phyloP scores from a whole-genome alignment of 2,113 vertebrate species.

The Elgaria multicarinata region DNA sequence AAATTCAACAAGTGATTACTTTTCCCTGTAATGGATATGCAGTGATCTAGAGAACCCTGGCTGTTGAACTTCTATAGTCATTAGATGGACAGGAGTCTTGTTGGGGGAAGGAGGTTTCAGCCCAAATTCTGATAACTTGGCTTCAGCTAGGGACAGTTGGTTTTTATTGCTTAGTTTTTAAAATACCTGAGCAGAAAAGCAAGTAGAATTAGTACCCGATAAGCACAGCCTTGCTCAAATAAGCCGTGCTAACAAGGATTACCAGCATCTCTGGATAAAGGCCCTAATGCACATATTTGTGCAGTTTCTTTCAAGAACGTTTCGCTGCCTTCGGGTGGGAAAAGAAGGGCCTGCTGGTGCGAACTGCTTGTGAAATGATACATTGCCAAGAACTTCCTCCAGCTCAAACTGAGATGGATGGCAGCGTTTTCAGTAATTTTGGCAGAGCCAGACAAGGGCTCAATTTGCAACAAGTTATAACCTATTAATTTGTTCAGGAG shows the following conservation, averaged over 20 bases:
- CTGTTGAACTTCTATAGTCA: neutral
- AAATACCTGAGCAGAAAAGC: constrained; percentile 20
- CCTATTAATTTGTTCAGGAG: constrained; percentile 2
- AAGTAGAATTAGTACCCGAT: neutral
- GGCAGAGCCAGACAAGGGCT: neutral
- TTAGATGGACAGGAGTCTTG: neutral
- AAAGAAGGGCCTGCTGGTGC: neutral
- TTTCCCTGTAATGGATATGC: neutral
- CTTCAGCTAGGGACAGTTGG: constrained; percentile 8
- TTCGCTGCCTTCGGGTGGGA: constrained; percentile 14
- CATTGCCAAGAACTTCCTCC: neutral
- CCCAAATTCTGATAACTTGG: neutral
- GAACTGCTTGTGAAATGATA: neutral
- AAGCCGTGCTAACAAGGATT: constrained; percentile 24
- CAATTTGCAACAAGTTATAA: constrained; percentile 5
- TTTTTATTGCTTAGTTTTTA: constrained; percentile 24
- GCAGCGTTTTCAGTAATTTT: neutral
- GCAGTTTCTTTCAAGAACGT: constrained; percentile 14
- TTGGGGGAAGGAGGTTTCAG: neutral
- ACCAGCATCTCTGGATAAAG: constrained; percentile 35
- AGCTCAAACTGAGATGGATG: neutral
- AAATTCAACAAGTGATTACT: neutral
- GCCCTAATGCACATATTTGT: constrained; percentile 17
- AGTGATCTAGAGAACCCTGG: neutral
- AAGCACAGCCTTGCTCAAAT: constrained; percentile 11